These are phyloP conservation scores for Carollia perspicillata DNA, from an alignment of 2,113 vertebrate species.

Conservation along the genomic window DNA sequence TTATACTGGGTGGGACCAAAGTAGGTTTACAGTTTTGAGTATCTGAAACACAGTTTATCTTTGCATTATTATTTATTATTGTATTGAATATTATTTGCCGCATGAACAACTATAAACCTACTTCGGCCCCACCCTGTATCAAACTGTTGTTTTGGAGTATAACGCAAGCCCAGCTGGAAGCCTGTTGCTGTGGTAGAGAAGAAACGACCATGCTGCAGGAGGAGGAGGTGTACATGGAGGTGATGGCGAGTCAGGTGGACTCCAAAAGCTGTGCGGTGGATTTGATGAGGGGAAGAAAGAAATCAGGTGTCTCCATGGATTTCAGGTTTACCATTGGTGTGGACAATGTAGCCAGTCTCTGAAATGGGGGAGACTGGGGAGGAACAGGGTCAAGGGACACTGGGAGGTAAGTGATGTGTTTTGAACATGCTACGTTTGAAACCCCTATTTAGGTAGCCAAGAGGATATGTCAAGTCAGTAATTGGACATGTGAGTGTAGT, in stretches of 20 bases:
- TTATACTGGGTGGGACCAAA: not conserved
- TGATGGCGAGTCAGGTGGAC: not conserved
- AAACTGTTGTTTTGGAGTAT: not conserved
- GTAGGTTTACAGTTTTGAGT: not conserved
- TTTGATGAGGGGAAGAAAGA: not conserved
- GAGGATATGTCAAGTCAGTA: not conserved
- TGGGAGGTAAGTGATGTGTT: not conserved
- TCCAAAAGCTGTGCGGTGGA: not conserved
- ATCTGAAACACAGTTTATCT: not conserved
- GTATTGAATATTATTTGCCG: not conserved
- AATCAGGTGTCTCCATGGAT: no score
- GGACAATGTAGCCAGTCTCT: not conserved
- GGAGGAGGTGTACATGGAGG: accelerated
- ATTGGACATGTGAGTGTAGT: not conserved
- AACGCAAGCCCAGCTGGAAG: not conserved
- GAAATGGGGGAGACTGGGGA: not conserved
- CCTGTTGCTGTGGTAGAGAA: not conserved
- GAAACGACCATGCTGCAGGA: accelerated
- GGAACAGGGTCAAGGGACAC: not conserved
- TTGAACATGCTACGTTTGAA: not conserved
- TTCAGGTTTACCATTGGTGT: not conserved
- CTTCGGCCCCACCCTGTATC: not conserved
- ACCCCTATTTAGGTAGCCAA: not conserved
- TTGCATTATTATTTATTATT: not conserved
- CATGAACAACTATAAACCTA: not conserved